Evolutionary conservation across 2,888 invertebrate species (phyloP).

Genomic region (Podabrus alpinus): DNA sequence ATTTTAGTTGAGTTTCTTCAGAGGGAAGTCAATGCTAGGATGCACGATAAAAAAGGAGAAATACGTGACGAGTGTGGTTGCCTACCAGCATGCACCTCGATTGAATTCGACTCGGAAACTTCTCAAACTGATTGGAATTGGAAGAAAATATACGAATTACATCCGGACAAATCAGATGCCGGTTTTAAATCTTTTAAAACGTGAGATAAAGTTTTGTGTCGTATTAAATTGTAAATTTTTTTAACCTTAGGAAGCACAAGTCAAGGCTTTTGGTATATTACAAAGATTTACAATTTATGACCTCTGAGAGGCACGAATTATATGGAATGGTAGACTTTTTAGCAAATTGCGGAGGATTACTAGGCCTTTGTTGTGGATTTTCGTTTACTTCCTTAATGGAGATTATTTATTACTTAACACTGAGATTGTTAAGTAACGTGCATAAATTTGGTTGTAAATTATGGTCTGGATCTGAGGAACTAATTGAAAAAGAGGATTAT

Average conservation of each 20-base stretch:
- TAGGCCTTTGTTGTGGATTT: slow-evolving; percentile 67
- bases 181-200: background rate
- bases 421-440: slow-evolving; percentile 58
- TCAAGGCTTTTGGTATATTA: slow-evolving; percentile 67
- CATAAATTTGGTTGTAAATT: slow-evolving; percentile 53
- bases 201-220: background rate
- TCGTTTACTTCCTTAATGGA: slow-evolving; percentile 66
- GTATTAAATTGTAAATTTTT: background rate
- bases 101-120: slow-evolving; percentile 72
- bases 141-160: background rate
- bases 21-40: background rate
- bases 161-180: background rate
- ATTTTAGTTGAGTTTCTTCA: background rate
- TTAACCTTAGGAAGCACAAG: slow-evolving; percentile 45
- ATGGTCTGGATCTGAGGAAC: slow-evolving; percentile 42
- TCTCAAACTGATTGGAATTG: slow-evolving; percentile 57
- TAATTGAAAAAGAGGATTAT: background rate
- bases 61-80: slow-evolving; percentile 57
- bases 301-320: slow-evolving; percentile 61
- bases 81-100: slow-evolving; percentile 70
- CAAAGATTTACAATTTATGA: slow-evolving; percentile 66
- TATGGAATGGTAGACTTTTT: slow-evolving; percentile 63
- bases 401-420: slow-evolving; percentile 65
- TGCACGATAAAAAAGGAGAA: background rate
- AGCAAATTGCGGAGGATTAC: slow-evolving; percentile 62